phyloP scores from a whole-genome alignment of 35 echinoderm and acorn worm species.

The Ophioderma brevispina region DNA sequence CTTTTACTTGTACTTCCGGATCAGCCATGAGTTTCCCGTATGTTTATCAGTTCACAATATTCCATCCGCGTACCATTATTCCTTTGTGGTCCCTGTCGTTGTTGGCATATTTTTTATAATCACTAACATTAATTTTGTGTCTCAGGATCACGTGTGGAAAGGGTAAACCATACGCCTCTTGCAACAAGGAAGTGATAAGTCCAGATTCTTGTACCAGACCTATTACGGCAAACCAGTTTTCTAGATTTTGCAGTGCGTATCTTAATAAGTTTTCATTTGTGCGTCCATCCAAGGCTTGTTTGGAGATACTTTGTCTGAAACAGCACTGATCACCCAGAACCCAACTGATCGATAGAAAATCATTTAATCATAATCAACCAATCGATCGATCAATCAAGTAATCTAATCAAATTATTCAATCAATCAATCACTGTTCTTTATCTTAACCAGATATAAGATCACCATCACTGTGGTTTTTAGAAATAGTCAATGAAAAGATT shows the following conservation, averaged over 20 bases:
- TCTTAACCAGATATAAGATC: too few relatives aligned
- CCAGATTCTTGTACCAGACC: slow-evolving; percentile 79
- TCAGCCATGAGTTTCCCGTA: slow-evolving; percentile 14
- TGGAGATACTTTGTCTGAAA: slow-evolving; percentile 74
- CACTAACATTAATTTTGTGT: slow-evolving; percentile 56
- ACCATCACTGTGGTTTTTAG: too few relatives aligned
- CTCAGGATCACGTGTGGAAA: slow-evolving; percentile 60
- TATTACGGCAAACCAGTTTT: slow-evolving; percentile 87
- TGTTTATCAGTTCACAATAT: slow-evolving; percentile 5
- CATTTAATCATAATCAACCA: too few relatives aligned
- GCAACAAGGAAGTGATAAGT: slow-evolving; percentile 74
- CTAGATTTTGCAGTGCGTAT: slow-evolving; percentile 65
- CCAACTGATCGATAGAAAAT: too few relatives aligned
- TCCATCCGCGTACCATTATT: not conserved
- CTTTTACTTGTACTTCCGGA: slow-evolving; percentile 12
- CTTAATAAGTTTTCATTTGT: slow-evolving; percentile 35
- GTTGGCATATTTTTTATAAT: slow-evolving; percentile 56
- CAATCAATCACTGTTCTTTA: too few relatives aligned
- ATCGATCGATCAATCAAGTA: too few relatives aligned
- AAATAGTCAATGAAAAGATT: too few relatives aligned
- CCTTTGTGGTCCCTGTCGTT: not conserved
- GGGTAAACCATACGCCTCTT: slow-evolving; percentile 67
- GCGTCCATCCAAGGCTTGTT: slow-evolving; percentile 43
- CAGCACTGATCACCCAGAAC: slow-evolving; percentile 57
- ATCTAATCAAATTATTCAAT: too few relatives aligned